Base-by-base conservation (phyloP, 2,888 invertebrate species). In the Salticus scenicus region DNA sequence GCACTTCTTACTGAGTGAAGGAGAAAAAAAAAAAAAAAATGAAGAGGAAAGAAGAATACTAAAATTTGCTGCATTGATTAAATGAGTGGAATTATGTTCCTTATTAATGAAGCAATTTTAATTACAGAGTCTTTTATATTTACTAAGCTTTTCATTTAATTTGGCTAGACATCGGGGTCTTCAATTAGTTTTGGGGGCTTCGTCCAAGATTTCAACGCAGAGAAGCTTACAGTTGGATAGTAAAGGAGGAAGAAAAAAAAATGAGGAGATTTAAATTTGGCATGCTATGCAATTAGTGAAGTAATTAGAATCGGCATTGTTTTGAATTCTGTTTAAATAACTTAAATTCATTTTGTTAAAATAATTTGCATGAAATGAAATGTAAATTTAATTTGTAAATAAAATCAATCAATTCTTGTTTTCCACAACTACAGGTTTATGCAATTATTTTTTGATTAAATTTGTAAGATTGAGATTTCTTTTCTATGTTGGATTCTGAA, bases 91-190 rank as follows among this genome's bases (percentile, higher is more conserved):
- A 74, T 81, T 81, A 72, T 76, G 64, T 66, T 71, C 71, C 66
- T 83, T 83, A 83, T 83, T 83, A 83, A 83, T 76, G 76, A 83
- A 83, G 76, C 66, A 76, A 72, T 66, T 83, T 75, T 83, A 83
- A 83, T 83, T 83, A 83, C 71, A 66, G 51, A 47, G 28, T 30
- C 41, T 28, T 31, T 41, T 57, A 51, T n/a, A 73, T 57, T 41
- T 69, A 41, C 27, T 76, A 76, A 76, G 82, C 72, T 41, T 66
- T 72, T 76, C 75, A 69, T 81, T 81, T 81, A 74, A 81, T 74
- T 81, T 42, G 33, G 51, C 69, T 33, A 28, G 57, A 30, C 24
- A 57, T 57, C 24, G 57, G 57, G 57, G 57, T 24, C 57, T 57
- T 57, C 57, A 57, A 57, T 57, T 57, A 57, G 24, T 57, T 57